Evolutionary conservation across 2,113 vertebrate species (phyloP), one percentile per base, ranked within the genome.

Genomic region (Thryonomys swinderianus): DNA sequence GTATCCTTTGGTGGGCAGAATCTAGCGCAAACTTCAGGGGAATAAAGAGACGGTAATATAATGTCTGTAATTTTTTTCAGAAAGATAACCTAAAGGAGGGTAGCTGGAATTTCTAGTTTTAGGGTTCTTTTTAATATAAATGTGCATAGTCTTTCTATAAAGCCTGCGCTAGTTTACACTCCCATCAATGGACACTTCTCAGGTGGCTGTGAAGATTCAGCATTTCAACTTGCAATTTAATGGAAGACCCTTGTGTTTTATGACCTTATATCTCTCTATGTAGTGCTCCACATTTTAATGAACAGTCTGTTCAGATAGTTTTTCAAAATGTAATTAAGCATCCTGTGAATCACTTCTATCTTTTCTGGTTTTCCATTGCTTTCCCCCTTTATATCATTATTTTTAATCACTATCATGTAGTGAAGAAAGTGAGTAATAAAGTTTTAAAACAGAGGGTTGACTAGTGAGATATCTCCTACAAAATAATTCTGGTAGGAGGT

Each of bases 231-330:
- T 81, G 4, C 84, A 21, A 79, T 13, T 85, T 34, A 53, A 0
- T 73, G 34, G 83, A 79, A 51, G 25, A 51, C 9, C 2, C 74
- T 3, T 7, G 91, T 30, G 14, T 17, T 14, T 14, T 45, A 34
- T 14, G 7, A 0, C 5, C 78, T 69, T 32, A 2, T 21, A 34
- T 40, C 40, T 71, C 51, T 67, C 2, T 62, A 5, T 18, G 64
- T 34, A 2, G 21, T 37, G 17, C 11, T 20, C 8, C 5, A 48
- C 5, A 0, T 90, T 12, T 74, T 59, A 42, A 2, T n/a, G 0
- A 27, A 3, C 3, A 11, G 4, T 1, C 0, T n/a, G 1, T 21
- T 16, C 2, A 25, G 32, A 48, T 40, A 1, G 6, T 51, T 84
- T 5, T 81, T 79, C 8, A 74, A 79, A 3, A 8, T 25, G 34